Percentiles rank a stretch among this genome's conserved stretches.
These are phyloP conservation scores for Agrochola lota DNA, from an alignment of 2,888 invertebrate genomes.

Conservation along the genomic window DNA sequence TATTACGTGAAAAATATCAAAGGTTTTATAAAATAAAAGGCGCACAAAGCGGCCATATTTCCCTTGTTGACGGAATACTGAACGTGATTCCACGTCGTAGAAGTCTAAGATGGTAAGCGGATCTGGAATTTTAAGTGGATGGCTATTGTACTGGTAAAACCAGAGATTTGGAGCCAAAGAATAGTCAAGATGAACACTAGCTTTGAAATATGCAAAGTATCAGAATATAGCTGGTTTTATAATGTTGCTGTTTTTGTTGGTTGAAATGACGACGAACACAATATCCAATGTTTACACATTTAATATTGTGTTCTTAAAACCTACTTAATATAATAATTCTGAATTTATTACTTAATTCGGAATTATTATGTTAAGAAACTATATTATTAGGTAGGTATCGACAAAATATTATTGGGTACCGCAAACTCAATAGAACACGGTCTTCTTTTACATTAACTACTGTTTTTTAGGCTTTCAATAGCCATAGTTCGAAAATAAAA, in stretches of 20 bases:
- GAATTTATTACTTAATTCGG: no score
- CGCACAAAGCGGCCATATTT: slow-evolving; percentile 25
- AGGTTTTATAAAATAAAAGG: slow-evolving; percentile 24
- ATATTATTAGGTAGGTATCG: neutral
- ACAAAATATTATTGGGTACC: neutral
- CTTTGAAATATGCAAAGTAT: no score
- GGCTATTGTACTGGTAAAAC: slow-evolving; percentile 7
- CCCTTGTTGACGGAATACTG: slow-evolving; percentile 34
- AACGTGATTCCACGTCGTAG: slow-evolving; percentile 25
- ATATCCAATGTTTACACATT: no score
- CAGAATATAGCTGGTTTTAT: neutral
- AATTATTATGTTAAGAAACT: neutral
- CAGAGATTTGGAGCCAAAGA: neutral
- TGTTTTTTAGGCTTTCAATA: no score
- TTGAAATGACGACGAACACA: neutral
- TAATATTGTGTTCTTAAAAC: no score
- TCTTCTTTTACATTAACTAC: no score
- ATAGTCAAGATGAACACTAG: neutral
- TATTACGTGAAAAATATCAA: slow-evolving; percentile 5
- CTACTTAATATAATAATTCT: no score
- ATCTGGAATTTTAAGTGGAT: slow-evolving; percentile 34
- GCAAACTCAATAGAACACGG: neutral
- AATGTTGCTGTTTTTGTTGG: neutral
- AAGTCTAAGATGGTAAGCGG: slow-evolving; percentile 23
- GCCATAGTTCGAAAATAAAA: neutral